phyloP scores from a whole-genome alignment of 2,113 vertebrate species.

The Genyomyrus donnyi region DNA sequence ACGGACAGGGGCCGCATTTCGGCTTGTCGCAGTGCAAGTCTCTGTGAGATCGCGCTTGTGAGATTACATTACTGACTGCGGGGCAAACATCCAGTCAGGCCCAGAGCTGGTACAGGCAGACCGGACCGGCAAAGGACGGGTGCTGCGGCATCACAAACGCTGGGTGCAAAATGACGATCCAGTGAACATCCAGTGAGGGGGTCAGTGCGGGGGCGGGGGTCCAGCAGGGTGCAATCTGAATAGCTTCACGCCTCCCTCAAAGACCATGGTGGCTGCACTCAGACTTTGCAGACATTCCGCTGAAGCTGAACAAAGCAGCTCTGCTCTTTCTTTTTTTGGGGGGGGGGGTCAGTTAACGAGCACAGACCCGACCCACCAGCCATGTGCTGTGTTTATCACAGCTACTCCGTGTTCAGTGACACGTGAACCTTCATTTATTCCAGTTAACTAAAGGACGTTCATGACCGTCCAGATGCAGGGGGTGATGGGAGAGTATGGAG shows the following conservation, averaged over 20 bases:
- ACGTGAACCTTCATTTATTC: background rate
- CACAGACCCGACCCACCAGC: background rate
- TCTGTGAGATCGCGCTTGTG: background rate
- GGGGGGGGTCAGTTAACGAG: background rate
- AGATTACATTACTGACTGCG: background rate
- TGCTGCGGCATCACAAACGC: background rate
- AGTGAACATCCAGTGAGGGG: background rate
- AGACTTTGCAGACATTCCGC: background rate
- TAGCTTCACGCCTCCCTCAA: background rate
- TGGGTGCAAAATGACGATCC: background rate
- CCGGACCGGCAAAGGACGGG: background rate
- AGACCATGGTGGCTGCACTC: background rate
- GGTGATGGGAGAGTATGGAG: background rate
- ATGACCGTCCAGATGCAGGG: background rate
- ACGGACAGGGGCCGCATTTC: background rate
- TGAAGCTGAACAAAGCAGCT: background rate
- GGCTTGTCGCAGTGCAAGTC: background rate
- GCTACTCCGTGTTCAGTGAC: background rate
- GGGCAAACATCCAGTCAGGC: background rate
- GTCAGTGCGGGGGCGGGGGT: background rate
- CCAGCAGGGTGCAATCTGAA: background rate
- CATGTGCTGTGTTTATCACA: background rate
- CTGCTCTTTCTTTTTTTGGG: background rate
- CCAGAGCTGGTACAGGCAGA: background rate
- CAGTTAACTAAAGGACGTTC: background rate